Evolutionary conservation across 2,113 vertebrate species (phyloP).

Genomic region (Cyanoramphus novaezelandiae): DNA sequence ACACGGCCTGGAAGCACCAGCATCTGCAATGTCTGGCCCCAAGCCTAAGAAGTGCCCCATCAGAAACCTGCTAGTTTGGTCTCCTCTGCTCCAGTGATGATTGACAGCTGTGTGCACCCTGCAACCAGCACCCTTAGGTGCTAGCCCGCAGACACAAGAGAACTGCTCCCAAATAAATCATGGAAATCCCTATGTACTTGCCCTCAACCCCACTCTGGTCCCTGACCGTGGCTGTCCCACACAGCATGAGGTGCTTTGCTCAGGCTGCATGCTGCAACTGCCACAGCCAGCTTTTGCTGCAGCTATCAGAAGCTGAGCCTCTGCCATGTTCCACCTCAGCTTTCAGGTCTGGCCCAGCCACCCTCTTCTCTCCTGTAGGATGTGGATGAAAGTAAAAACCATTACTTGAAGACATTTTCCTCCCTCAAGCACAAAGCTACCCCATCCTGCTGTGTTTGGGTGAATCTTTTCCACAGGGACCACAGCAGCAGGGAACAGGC

Average conservation of each 20-base stretch:
- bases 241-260: not conserved
- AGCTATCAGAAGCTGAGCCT: not conserved
- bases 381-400: not conserved
- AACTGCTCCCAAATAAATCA: slow-evolving; percentile 34
- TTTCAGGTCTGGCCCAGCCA: not conserved
- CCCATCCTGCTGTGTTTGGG: accelerated
- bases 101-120: accelerated
- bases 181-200: not conserved
- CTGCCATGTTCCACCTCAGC: not conserved
- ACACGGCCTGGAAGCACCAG: not conserved
- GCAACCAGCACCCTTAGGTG: not conserved
- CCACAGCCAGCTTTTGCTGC: accelerated
- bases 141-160: not conserved
- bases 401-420: not conserved
- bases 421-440: not conserved
- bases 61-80: accelerated
- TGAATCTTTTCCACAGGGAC: not conserved
- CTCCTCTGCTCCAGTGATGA: not conserved
- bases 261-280: not conserved
- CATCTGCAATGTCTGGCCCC: not conserved
- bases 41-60: not conserved
- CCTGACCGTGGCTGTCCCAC: accelerated
- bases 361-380: accelerated
- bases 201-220: not conserved
- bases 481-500: not conserved